Conservation (phyloP, 2,888 invertebrate species). For the Lamellibrachia columna region DNA sequence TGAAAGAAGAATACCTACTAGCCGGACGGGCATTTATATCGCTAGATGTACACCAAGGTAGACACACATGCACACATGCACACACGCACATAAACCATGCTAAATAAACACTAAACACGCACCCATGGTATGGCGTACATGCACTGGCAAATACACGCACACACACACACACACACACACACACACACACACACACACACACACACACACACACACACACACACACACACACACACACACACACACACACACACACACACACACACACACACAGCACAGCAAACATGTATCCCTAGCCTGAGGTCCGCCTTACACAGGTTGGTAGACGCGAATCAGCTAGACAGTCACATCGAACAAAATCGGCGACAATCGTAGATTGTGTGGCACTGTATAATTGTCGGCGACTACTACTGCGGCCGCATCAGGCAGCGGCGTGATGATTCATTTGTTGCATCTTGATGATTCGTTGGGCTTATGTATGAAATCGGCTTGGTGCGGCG, state of each 20-base stretch:
- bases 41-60: not conserved
- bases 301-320: no score
- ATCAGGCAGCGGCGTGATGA: no score
- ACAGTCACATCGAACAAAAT: no score
- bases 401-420: no score
- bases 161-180: not conserved
- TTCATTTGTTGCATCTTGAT: no score
- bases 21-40: not conserved
- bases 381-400: no score
- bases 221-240: not conserved
- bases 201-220: not conserved
- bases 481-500: no score
- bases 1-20: not conserved
- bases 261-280: no score
- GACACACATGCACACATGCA: not conserved
- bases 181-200: not conserved
- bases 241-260: not conserved
- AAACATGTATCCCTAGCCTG: no score
- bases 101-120: not conserved
- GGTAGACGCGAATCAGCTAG: no score
- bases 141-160: not conserved
- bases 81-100: not conserved
- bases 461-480: no score
- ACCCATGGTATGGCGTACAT: not conserved
- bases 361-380: no score